Evolutionary conservation across 2,797 vertebrate species (phyloP).

Genomic region (Glyptemys insculpta): DNA sequence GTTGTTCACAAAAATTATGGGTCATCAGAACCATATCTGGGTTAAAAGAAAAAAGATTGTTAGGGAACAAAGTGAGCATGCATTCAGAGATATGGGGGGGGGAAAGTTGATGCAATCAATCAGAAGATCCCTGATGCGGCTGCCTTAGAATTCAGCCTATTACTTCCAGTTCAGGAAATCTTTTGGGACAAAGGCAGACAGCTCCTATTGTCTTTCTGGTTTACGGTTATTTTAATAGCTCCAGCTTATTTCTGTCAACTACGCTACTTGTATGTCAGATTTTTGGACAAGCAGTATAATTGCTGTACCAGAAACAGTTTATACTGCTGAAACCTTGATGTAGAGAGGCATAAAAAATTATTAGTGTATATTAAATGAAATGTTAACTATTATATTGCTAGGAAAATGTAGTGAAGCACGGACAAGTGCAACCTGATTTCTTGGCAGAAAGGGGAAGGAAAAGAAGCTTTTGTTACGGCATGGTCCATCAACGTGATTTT

Average conservation of each 20-base stretch:
- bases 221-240: constrained; percentile 84
- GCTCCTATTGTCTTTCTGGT: constrained; percentile 84
- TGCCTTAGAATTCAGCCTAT: constrained; percentile 81
- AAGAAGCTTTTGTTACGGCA: neutral
- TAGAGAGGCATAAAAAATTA: constrained; percentile 21
- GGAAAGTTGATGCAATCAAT: constrained; percentile 75
- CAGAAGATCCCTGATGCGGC: constrained; percentile 74
- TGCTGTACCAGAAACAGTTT: constrained; percentile 53
- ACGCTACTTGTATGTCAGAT: constrained; percentile 62
- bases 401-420: constrained; percentile 49
- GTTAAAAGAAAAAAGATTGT: neutral
- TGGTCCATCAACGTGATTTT: neutral
- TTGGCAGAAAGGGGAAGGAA: constrained; percentile 11
- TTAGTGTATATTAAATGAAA: constrained; percentile 47
- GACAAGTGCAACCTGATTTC: neutral
- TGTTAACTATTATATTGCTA: constrained; percentile 39
- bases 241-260: constrained; percentile 78
- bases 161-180: constrained; percentile 89
- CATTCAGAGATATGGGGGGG: constrained; percentile 62
- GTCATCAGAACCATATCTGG: neutral
- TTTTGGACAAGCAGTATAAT: constrained; percentile 62
- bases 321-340: constrained; percentile 8
- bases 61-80: constrained; percentile 41
- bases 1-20: neutral
- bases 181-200: constrained; percentile 86